These are phyloP conservation scores for Philantomba maxwellii DNA, from an alignment of 2,113 vertebrate species.

Conservation along the genomic window DNA sequence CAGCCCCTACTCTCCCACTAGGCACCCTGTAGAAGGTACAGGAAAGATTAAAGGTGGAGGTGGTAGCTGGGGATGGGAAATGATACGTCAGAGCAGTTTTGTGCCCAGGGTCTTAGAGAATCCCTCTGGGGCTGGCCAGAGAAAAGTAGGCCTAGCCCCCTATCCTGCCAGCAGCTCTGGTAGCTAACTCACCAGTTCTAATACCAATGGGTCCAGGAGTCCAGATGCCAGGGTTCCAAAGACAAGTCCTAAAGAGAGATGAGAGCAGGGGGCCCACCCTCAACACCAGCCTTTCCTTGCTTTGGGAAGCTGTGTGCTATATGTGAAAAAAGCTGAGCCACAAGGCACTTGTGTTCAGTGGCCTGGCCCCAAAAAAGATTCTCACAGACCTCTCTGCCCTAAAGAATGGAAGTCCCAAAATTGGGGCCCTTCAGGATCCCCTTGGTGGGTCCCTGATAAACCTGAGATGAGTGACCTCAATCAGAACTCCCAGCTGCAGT, in stretches of 20 bases:
- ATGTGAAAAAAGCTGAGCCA: not conserved
- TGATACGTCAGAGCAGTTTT: not conserved
- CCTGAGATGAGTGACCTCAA: not conserved
- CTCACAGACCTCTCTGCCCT: not conserved
- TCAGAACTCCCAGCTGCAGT: not conserved
- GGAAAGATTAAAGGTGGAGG: not conserved
- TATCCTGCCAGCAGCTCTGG: not conserved
- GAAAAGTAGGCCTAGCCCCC: not conserved
- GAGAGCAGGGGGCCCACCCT: not conserved
- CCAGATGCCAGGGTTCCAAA: not conserved
- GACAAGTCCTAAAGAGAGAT: not conserved
- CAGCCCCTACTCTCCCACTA: not conserved
- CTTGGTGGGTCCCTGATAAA: not conserved
- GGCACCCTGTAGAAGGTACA: not conserved
- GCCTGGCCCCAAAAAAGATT: not conserved
- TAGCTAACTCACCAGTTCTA: not conserved
- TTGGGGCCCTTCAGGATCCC: not conserved
- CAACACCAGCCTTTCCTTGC: not conserved
- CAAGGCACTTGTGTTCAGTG: not conserved
- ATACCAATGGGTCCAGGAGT: not conserved
- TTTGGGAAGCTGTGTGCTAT: not conserved
- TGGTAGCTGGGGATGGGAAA: not conserved
- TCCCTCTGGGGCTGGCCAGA: not conserved
- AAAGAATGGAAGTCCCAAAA: not conserved
- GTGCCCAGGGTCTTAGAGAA: not conserved